Evolutionary conservation across 1,140 invertebrate genomes (phyloP), one percentile per base, ranked within the genome.

Genomic region (Pogonomyrmex barbatus): DNA sequence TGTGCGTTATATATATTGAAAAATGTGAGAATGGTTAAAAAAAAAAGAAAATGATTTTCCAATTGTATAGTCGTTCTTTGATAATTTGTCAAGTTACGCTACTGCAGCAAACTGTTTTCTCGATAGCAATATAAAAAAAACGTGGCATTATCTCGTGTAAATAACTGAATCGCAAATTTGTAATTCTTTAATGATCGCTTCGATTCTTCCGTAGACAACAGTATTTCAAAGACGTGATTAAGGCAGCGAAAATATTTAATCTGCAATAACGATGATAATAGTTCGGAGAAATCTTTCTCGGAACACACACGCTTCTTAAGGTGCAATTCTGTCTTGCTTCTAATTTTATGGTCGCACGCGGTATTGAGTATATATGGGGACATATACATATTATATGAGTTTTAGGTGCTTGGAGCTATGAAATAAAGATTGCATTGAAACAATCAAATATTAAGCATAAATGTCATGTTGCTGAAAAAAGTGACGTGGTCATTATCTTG

Each of bases 391-490:
- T 77, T 60, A n/a, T 63, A 63, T 47, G 39, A 42, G 47, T 77
- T 63, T 77, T 45, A 62, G 39, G n/a, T 60, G 73, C 24, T 65
- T 63, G 47, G 33, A 63, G 47, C 24, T 65, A 63, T 67, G 45
- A 67, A 81, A 81, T 81, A 81, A 81, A 81, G 33, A 24, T 24
- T 63, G 45, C 17, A 60, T 63, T 77, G 6, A 42, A 76, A 77
- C 24, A 62, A 4, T 12, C 1, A 1, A 14, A 14, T 33, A 14
- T 36, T 4, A 62, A 33, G 14, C 30, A 5, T 33, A 4, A 62
- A 62, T 30, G 54, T 0, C 5, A 62, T n/a, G 54, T 56, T 6
- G 54, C 54, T 6, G 24, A 56, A 56, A 2, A 56, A 1, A 6
- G 42, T 45, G 42, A 45, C 42, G 42, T 4, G 42, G 42, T 24